phyloP scores from a whole-genome alignment of 2,113 vertebrate genomes.

The Osmerus mordax region DNA sequence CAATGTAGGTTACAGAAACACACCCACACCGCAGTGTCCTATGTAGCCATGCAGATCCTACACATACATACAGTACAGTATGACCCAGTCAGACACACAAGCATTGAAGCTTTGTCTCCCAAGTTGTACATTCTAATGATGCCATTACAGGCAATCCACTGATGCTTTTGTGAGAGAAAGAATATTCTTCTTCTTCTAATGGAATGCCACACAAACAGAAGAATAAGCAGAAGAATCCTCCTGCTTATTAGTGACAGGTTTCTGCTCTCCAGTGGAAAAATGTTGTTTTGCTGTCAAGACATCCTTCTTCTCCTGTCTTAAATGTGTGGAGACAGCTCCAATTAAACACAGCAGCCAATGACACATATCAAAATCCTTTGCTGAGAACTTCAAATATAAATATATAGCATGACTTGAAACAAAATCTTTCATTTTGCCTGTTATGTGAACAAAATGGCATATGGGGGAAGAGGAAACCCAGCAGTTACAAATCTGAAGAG shows the following conservation, averaged over 20 bases:
- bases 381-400: slow-evolving; percentile 35
- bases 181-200: slow-evolving; percentile 43
- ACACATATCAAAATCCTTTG: slow-evolving; percentile 57
- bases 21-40: not conserved
- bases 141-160: slow-evolving; percentile 34
- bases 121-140: slow-evolving; percentile 45
- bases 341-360: slow-evolving; percentile 61
- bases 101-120: not conserved
- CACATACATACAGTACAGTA: too few species aligned
- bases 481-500: slow-evolving; percentile 10
- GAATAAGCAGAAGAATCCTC: slow-evolving; percentile 27
- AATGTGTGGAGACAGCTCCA: slow-evolving; percentile 60
- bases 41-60: too few species aligned
- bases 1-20: slow-evolving; percentile 6
- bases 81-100: not conserved
- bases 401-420: slow-evolving; percentile 44
- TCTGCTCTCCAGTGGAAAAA: slow-evolving; percentile 46
- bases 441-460: slow-evolving; percentile 40
- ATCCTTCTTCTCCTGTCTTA: slow-evolving; percentile 43
- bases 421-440: slow-evolving; percentile 40
- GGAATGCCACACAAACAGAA: slow-evolving; percentile 51
- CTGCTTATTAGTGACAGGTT: slow-evolving; percentile 59
- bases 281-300: slow-evolving; percentile 62
- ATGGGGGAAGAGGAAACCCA: not conserved
- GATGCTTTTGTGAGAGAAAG: slow-evolving; percentile 37